Conservation (phyloP, 2,797 vertebrate species). For the Pitangus sulphuratus region DNA sequence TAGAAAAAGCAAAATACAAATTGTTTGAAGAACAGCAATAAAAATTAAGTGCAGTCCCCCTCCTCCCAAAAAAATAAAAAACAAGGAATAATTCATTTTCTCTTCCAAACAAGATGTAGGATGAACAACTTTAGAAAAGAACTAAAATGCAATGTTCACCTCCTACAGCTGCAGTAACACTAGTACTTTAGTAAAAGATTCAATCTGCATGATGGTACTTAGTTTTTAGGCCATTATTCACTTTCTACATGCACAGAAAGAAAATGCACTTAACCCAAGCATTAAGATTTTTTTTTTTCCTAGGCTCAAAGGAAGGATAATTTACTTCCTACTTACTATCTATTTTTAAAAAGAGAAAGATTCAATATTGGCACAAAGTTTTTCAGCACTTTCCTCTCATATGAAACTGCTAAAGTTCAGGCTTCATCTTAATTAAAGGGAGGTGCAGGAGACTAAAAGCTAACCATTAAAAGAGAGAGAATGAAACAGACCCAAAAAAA, state of each 20-base stretch:
- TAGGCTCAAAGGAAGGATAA: background rate
- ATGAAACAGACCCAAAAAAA: background rate
- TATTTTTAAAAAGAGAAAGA: conserved; percentile 2
- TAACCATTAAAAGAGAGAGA: background rate
- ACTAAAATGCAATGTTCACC: background rate
- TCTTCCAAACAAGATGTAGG: background rate
- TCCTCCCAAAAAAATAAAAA: background rate
- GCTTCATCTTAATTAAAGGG: background rate
- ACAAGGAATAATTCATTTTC: background rate
- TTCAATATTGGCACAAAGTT: background rate
- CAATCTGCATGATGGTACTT: background rate
- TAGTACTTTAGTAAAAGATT: background rate
- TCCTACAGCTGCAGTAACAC: background rate
- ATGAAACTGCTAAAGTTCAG: background rate
- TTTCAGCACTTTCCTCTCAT: background rate
- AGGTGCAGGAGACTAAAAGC: conserved; percentile 1
- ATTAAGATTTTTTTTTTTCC: background rate
- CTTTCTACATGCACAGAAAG: background rate
- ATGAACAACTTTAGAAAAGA: background rate
- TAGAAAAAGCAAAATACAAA: background rate
- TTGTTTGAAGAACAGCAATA: background rate
- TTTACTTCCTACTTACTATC: conserved; percentile 12
- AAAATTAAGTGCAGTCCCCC: background rate
- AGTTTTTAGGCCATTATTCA: conserved; percentile 11
- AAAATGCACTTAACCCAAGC: conserved; percentile 26